A percentile compares a stretch with the other conserved stretches of the same genome.
phyloP scores from a whole-genome alignment of 2,113 vertebrate species.

The Cephalopholis sonnerati region DNA sequence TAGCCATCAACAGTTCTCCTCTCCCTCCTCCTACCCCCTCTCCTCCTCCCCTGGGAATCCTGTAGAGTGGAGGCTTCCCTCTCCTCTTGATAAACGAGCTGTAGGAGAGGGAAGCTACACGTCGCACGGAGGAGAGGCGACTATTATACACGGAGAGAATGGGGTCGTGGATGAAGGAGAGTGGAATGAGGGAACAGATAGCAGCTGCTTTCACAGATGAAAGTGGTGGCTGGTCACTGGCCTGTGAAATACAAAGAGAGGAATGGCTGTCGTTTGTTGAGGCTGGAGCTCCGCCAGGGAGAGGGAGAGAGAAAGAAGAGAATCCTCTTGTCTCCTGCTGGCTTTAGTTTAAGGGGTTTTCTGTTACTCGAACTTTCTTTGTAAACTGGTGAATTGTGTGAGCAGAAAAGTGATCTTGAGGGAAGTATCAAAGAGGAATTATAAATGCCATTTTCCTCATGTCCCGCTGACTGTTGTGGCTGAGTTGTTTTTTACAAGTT shows the following conservation, averaged over 20 bases:
- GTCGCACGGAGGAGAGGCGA: conserved; percentile 18
- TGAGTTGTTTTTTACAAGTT: neutral
- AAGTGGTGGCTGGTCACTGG: conserved; percentile 51
- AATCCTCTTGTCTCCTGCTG: conserved; percentile 17
- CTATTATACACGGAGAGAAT: conserved; percentile 39
- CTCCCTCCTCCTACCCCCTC: neutral
- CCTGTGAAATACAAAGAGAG: conserved; percentile 65
- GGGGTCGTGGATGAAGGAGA: conserved; percentile 40
- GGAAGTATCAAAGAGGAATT: neutral
- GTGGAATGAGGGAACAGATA: conserved; percentile 46
- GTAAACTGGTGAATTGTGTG: neutral
- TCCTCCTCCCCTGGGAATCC: conserved; percentile 27
- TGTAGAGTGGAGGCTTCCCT: conserved; percentile 29
- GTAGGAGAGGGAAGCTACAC: conserved; percentile 39
- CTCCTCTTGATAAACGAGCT: conserved; percentile 60
- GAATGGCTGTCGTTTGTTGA: conserved; percentile 4
- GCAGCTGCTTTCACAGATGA: conserved; percentile 60
- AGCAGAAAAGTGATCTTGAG: neutral
- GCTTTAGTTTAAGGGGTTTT: conserved; percentile 5
- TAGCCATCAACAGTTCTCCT: conserved; percentile 1
- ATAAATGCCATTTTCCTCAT: neutral
- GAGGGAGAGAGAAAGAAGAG: neutral
- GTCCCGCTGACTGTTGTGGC: neutral
- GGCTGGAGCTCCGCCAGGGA: neutral
- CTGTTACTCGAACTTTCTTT: conserved; percentile 11